A percentile compares a stretch with the other conserved stretches of the same genome.
phyloP scores from a whole-genome alignment of 2,888 invertebrate species.

The Achlya flavicornis region DNA sequence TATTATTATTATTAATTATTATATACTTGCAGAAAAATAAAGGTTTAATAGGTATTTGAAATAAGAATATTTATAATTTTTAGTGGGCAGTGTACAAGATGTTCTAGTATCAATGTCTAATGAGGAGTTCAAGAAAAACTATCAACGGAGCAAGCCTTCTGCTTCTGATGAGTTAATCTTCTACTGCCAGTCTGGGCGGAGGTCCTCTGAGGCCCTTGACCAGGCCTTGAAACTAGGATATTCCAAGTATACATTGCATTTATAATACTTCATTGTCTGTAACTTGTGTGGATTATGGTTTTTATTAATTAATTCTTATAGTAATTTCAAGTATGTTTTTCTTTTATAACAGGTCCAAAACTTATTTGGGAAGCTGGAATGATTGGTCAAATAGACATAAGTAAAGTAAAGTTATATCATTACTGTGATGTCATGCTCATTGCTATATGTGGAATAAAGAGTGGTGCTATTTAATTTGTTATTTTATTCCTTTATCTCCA shows the following conservation, averaged over 20 bases:
- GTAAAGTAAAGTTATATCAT: conserved; percentile 26
- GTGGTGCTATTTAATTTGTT: not conserved
- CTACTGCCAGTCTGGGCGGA: conserved; percentile 71
- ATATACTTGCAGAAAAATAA: too few relatives aligned
- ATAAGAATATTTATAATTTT: conserved; percentile 28
- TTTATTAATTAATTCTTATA: not conserved
- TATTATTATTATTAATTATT: too few relatives aligned
- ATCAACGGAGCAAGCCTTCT: conserved; percentile 63
- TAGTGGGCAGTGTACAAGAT: conserved; percentile 63
- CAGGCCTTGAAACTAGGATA: conserved; percentile 75
- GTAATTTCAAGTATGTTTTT: conserved; percentile 14
- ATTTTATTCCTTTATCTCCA: not conserved
- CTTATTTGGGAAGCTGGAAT: conserved; percentile 77
- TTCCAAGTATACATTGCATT: conserved; percentile 55
- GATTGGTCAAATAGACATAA: conserved; percentile 72
- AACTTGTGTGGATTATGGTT: not conserved
- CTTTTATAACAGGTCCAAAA: conserved; percentile 70
- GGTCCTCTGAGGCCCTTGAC: conserved; percentile 68
- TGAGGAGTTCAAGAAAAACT: conserved; percentile 66
- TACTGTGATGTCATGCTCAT: not conserved
- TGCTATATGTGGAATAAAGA: not conserved
- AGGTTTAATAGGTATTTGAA: not conserved
- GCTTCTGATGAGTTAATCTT: conserved; percentile 71
- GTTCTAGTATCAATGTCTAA: conserved; percentile 65
- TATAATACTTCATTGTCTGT: conserved; percentile 10